phyloP scores from a whole-genome alignment of 37 sponge, comb jelly and placozoan genomes.

The Agelas oroides region DNA sequence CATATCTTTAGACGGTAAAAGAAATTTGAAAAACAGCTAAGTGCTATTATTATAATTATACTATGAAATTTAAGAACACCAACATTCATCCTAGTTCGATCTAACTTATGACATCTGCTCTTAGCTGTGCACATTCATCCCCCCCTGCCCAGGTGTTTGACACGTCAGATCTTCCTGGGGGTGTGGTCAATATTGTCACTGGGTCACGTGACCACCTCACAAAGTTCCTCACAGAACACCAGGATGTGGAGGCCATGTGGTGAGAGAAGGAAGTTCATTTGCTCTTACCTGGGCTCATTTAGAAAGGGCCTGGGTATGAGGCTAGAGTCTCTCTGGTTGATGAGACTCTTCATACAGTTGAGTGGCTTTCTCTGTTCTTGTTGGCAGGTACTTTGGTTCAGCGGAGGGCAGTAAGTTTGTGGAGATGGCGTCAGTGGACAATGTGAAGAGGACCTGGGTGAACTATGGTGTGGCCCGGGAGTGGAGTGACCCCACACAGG shows the following conservation, averaged over 20 bases:
- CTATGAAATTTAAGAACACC: no score
- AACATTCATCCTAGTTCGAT: no score
- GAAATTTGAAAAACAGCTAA: no score
- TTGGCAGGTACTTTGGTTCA: constrained; percentile 95
- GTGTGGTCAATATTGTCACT: constrained; percentile 98
- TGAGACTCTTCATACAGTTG: not conserved
- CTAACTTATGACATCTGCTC: no score
- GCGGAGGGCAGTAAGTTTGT: constrained; percentile 95
- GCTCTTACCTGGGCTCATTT: not conserved
- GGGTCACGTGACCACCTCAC: constrained; percentile 91
- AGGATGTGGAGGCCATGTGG: constrained; percentile 90
- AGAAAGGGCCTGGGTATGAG: not conserved
- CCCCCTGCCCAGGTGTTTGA: constrained; percentile 99
- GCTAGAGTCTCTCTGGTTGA: not conserved
- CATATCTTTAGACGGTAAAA: no score
- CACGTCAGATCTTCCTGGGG: constrained; percentile 98
- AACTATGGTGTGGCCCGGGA: constrained; percentile 88
- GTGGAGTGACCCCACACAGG: constrained; percentile 82
- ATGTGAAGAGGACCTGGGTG: constrained; percentile 97
- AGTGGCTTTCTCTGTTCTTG: not conserved
- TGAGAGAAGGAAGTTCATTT: not conserved
- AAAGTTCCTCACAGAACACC: constrained; percentile 94
- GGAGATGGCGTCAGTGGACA: constrained; percentile 74
- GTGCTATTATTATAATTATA: no score
- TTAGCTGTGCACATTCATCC: no score